A percentile compares a stretch with the other conserved stretches of the same genome.
Evolutionary conservation across 2,797 vertebrate genomes (phyloP).

Genomic region (Chaetodon trifasciatus): DNA sequence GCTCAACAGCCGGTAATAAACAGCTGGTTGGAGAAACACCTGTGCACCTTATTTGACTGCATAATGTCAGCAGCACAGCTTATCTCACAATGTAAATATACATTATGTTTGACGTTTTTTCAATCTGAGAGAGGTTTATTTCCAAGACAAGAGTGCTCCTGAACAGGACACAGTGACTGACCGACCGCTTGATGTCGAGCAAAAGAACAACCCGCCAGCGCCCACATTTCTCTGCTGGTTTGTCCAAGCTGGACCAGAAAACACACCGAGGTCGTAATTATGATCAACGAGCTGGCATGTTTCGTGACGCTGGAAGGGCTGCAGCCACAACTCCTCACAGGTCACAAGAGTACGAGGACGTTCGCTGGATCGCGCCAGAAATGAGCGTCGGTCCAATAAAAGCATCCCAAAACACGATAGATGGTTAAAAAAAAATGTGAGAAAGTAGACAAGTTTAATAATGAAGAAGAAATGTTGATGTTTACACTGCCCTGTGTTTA

Average conservation of each 20-base stretch:
- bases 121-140: not conserved
- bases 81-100: constrained; percentile 24
- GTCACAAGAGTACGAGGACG: not conserved
- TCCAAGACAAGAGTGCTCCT: not conserved
- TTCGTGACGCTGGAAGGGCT: constrained; percentile 24
- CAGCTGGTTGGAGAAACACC: constrained; percentile 52
- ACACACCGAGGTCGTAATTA: constrained; percentile 56
- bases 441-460: constrained; percentile 18
- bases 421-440: too few relatives aligned
- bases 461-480: constrained; percentile 6
- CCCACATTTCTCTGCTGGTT: constrained; percentile 38
- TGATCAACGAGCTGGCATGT: constrained; percentile 54
- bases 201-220: constrained; percentile 14
- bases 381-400: not conserved
- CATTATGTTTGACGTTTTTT: constrained; percentile 12
- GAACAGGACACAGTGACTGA: constrained; percentile 25
- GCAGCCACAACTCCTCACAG: constrained; percentile 7
- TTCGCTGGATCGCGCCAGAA: not conserved
- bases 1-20: constrained; percentile 38
- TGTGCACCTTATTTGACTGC: constrained; percentile 41
- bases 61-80: constrained; percentile 26
- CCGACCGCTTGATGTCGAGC: constrained; percentile 36
- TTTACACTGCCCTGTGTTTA: constrained; percentile 10
- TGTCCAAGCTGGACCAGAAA: constrained; percentile 44
- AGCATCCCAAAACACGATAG: not conserved